These are phyloP conservation scores for Clostera curtula DNA, from an alignment of 2,888 invertebrate genomes.

Conservation along the genomic window DNA sequence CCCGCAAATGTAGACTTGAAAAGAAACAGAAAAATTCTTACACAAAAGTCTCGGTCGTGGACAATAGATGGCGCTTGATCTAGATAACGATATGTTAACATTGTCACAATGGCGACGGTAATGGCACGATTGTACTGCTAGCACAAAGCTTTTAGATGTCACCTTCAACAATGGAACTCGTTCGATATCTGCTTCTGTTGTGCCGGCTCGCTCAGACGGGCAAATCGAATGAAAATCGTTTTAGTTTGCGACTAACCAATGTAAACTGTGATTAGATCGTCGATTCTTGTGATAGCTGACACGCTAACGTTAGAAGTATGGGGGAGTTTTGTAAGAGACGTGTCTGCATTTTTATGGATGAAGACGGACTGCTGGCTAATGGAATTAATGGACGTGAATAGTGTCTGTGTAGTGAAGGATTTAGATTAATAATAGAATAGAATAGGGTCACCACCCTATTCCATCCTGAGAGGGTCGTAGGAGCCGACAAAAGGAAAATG, in stretches of 20 bases:
- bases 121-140: conserved; percentile 68
- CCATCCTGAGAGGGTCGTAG: too few relatives aligned
- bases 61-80: conserved; percentile 74
- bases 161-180: conserved; percentile 63
- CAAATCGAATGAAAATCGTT: conserved; percentile 52
- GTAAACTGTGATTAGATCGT: conserved; percentile 10
- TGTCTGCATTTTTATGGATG: too few relatives aligned
- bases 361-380: too few relatives aligned
- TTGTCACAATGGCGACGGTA: conserved; percentile 70
- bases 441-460: too few relatives aligned
- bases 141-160: conserved; percentile 71
- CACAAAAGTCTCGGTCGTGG: conserved; percentile 56
- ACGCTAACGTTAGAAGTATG: too few relatives aligned
- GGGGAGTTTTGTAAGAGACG: too few relatives aligned
- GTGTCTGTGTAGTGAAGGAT: too few relatives aligned
- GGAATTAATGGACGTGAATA: too few relatives aligned
- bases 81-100: conserved; percentile 74
- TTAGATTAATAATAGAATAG: too few relatives aligned
- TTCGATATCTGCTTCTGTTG: conserved; percentile 60
- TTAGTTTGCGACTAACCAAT: conserved; percentile 17
- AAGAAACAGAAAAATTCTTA: conserved; percentile 40
- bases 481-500: too few relatives aligned
- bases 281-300: background rate
- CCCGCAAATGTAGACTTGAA: conserved; percentile 35
- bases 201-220: conserved; percentile 49